Evolutionary conservation across 2,888 invertebrate species (phyloP).

Genomic region (Polyommatus icarus): DNA sequence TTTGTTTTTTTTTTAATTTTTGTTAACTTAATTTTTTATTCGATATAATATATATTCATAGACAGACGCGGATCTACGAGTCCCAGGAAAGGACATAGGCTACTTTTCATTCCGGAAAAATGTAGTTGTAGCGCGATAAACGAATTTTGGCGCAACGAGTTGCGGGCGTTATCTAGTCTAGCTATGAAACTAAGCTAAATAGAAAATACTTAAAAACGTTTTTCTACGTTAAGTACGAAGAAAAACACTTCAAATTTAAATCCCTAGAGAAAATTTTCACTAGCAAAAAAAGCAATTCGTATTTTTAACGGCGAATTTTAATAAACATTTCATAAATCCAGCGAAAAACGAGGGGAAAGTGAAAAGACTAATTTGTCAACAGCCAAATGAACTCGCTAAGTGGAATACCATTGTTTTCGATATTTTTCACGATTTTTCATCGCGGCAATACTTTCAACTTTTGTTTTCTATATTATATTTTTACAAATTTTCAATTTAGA

Average conservation of each 20-base stretch:
- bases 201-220: no score
- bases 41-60: no score
- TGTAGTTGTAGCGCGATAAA: no score
- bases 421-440: constrained; percentile 42
- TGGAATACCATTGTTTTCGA: constrained; percentile 66
- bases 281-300: constrained; percentile 19
- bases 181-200: no score
- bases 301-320: constrained; percentile 14
- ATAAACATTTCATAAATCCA: constrained; percentile 17
- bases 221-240: not conserved
- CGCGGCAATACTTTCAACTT: constrained; percentile 1
- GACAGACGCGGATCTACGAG: no score
- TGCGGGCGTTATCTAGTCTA: no score
- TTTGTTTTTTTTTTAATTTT: no score
- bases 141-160: no score
- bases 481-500: not conserved
- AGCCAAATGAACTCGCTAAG: constrained; percentile 59
- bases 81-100: no score
- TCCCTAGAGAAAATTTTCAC: not conserved
- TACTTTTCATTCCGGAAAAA: no score
- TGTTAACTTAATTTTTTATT: no score
- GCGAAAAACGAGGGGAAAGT: constrained; percentile 47
- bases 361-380: constrained; percentile 76
- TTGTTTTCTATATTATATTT: not conserved
- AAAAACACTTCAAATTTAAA: not conserved